Evolutionary conservation across 2,797 vertebrate genomes (phyloP).

Genomic region (Chaetodon trifasciatus): DNA sequence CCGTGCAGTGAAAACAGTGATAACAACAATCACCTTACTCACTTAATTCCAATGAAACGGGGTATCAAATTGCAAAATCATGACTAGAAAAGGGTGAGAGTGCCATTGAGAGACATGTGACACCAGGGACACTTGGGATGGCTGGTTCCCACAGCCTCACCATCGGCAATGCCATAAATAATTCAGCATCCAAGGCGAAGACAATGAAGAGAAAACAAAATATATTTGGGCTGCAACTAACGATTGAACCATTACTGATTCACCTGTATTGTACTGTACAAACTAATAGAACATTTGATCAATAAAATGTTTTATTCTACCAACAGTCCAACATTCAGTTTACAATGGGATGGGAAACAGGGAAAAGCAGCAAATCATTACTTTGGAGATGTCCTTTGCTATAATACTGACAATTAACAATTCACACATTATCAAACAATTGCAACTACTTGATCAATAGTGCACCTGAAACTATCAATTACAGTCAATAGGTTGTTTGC

Average conservation of each 20-base stretch:
- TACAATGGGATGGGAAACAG: neutral
- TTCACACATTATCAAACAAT: no score
- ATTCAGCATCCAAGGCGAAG: constrained; percentile 31
- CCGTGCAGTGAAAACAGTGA: constrained; percentile 18
- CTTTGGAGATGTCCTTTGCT: no score
- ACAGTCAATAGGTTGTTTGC: no score
- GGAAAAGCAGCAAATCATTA: neutral
- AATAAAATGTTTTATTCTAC: neutral
- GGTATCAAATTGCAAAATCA: constrained; percentile 31
- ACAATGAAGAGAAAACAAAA: constrained; percentile 17
- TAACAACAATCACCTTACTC: constrained; percentile 28
- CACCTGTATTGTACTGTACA: neutral
- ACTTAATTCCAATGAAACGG: constrained; percentile 11
- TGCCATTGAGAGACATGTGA: constrained; percentile 21
- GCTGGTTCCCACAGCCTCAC: constrained; percentile 20
- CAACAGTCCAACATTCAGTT: neutral
- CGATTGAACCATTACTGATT: neutral
- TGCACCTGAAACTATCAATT: no score
- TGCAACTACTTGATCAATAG: no score
- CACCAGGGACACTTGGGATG: constrained; percentile 7
- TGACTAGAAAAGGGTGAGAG: constrained; percentile 3
- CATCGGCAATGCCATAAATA: constrained; percentile 30
- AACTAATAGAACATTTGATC: neutral
- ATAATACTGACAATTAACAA: no score
- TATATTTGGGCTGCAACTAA: neutral